Evolutionary conservation across 2,888 invertebrate species (phyloP).

Genomic region (Chrysomela aeneicollis): DNA sequence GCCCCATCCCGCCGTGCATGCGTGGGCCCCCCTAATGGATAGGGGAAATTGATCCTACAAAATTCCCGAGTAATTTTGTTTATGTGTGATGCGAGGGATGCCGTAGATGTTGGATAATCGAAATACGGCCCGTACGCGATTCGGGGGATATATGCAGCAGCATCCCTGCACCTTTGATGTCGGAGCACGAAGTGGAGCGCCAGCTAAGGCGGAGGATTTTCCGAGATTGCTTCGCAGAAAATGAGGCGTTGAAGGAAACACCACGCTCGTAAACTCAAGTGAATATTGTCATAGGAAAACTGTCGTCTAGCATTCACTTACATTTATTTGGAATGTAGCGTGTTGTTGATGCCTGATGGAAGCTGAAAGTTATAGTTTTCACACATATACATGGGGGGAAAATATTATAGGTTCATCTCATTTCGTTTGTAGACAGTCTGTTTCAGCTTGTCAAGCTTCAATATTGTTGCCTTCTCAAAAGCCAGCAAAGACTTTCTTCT

Average conservation of each 20-base stretch:
- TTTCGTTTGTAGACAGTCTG: no score
- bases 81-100: conserved; percentile 46
- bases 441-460: no score
- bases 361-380: no score
- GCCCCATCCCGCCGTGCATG: conserved; percentile 38
- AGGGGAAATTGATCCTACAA: conserved; percentile 50
- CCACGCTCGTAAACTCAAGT: not conserved
- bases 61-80: conserved; percentile 59
- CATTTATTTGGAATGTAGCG: no score
- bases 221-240: not conserved
- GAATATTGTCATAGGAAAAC: not conserved
- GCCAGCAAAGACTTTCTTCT: no score
- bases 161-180: not conserved
- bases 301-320: not conserved
- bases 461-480: no score
- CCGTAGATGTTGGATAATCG: conserved; percentile 47
- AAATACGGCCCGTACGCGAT: conserved; percentile 42
- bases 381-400: no score
- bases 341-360: no score
- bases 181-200: not conserved
- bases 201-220: not conserved
- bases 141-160: conserved; percentile 10
- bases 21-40: conserved; percentile 33
- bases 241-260: conserved; percentile 3
- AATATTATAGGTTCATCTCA: no score